A percentile compares a stretch with the other conserved stretches of the same genome.
phyloP scores from a whole-genome alignment of 2,113 vertebrate species.

The Callipepla squamata region DNA sequence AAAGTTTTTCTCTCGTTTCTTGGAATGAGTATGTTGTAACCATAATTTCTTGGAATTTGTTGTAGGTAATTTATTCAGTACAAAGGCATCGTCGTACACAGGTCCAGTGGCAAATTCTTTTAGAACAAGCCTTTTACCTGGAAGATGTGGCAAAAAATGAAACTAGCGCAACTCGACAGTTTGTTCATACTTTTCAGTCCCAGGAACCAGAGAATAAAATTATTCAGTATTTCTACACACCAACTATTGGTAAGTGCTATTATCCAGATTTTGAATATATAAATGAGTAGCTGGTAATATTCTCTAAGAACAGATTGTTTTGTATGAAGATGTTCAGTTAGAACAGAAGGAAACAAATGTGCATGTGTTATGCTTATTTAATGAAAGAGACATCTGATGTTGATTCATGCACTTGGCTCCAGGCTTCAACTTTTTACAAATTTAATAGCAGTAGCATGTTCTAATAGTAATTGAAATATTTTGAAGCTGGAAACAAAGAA shows the following conservation, averaged over 20 bases:
- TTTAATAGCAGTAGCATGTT: not conserved
- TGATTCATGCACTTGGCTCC: not conserved
- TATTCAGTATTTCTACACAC: conserved; percentile 84
- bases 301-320: not conserved
- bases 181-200: conserved; percentile 84
- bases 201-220: conserved; percentile 82
- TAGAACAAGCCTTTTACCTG: conserved; percentile 89
- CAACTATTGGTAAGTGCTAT: conserved; percentile 84
- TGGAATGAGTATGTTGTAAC: not conserved
- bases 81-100: conserved; percentile 87
- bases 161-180: conserved; percentile 80
- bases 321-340: not conserved
- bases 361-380: not conserved
- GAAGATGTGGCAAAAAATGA: conserved; percentile 92
- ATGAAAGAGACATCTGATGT: not conserved
- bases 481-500: not conserved
- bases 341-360: not conserved
- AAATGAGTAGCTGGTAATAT: not conserved
- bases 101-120: conserved; percentile 90
- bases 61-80: conserved; percentile 88
- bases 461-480: not conserved
- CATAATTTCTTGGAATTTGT: not conserved
- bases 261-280: not conserved
- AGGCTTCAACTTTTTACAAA: not conserved
- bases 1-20: not conserved